These are phyloP conservation scores for Agrotis ipsilon DNA, from an alignment of 2,888 invertebrate genomes.

Conservation along the genomic window DNA sequence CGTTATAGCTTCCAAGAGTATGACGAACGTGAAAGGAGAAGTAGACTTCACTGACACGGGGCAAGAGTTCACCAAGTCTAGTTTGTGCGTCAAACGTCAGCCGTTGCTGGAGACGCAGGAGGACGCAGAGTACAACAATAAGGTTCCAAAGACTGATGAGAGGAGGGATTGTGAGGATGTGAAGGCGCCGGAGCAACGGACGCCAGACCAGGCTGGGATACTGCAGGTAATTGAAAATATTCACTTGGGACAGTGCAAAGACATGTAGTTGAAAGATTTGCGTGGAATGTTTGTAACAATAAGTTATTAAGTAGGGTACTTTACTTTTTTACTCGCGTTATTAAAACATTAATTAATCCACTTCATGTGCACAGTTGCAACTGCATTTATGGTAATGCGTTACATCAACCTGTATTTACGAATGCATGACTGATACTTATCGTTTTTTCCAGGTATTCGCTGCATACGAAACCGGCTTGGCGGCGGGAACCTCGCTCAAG, in stretches of 20 bases:
- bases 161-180: slow-evolving; percentile 75
- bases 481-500: slow-evolving; percentile 97
- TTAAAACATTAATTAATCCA: neutral
- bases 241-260: slow-evolving; percentile 1
- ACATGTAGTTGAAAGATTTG: neutral
- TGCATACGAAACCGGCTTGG: slow-evolving; percentile 98
- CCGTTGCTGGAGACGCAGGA: slow-evolving; percentile 86
- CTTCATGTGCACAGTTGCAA: slow-evolving; percentile 3
- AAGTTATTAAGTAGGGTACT: slow-evolving; percentile 11
- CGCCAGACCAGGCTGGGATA: slow-evolving; percentile 90
- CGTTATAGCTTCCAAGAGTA: slow-evolving; percentile 91
- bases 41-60: slow-evolving; percentile 86
- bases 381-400: slow-evolving; percentile 14
- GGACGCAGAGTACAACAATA: slow-evolving; percentile 88
- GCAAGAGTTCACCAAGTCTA: slow-evolving; percentile 81
- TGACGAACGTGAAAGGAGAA: slow-evolving; percentile 92
- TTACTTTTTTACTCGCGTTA: neutral
- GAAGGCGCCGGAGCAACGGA: slow-evolving; percentile 80
- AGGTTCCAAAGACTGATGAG: slow-evolving; percentile 89
- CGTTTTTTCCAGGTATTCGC: slow-evolving; percentile 95
- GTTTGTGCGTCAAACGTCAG: slow-evolving; percentile 86
- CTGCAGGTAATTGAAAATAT: slow-evolving; percentile 90
- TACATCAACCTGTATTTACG: slow-evolving; percentile 24
- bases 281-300: neutral
- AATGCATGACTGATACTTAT: slow-evolving; percentile 29